Evolutionary conservation across 2,888 invertebrate species (phyloP).

Genomic region (Lithophane leautieri): DNA sequence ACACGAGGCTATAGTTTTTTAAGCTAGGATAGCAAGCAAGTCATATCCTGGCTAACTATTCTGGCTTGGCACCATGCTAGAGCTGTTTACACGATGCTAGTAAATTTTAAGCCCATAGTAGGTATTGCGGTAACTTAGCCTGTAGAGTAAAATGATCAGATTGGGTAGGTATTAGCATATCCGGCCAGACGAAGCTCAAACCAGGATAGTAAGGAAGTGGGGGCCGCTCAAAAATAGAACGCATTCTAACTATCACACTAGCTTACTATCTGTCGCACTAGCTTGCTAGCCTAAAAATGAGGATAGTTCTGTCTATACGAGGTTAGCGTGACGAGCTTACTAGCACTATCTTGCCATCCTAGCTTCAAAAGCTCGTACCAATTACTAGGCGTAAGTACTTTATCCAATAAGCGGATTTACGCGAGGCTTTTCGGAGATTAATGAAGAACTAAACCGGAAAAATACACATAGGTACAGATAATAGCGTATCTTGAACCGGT

Average conservation of each 20-base stretch:
- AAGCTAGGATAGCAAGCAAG: neutral
- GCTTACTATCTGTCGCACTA: neutral
- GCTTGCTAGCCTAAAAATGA: neutral
- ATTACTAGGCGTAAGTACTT: slow-evolving; percentile 27
- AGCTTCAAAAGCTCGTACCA: slow-evolving; percentile 11
- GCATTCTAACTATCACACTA: neutral
- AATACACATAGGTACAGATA: slow-evolving; percentile 17
- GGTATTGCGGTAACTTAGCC: neutral
- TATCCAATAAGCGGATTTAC: slow-evolving; percentile 50
- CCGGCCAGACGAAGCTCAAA: neutral
- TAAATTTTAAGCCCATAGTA: neutral
- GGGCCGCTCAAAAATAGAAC: neutral
- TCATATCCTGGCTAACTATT: neutral
- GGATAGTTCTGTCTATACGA: neutral
- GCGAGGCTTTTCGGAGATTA: slow-evolving; percentile 15
- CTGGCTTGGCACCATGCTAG: neutral
- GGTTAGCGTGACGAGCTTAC: neutral
- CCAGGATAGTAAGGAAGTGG: no score
- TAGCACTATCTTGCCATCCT: neutral
- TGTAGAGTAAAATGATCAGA: neutral
- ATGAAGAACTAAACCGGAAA: slow-evolving; percentile 19
- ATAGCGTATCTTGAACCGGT: slow-evolving; percentile 6
- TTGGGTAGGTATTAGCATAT: neutral
- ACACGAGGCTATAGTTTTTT: neutral
- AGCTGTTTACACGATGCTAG: neutral